Evolutionary conservation across 2,113 vertebrate species (phyloP).

Genomic region (Brachyhypopomus gauderio): DNA sequence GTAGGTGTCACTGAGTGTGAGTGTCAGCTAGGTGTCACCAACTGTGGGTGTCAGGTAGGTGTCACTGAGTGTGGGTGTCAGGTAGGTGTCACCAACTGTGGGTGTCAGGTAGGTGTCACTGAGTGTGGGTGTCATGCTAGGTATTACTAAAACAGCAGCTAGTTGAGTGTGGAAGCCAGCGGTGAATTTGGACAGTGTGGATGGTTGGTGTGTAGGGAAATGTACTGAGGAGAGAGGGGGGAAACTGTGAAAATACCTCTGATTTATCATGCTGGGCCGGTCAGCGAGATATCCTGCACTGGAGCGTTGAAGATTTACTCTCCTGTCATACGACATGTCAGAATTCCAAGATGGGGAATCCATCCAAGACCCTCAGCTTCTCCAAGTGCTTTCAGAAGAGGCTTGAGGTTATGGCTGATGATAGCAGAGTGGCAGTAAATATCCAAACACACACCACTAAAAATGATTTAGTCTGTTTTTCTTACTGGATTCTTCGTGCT

Average conservation of each 20-base stretch:
- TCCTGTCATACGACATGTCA: constrained; percentile 39
- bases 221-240: constrained; percentile 38
- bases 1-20: too few species aligned
- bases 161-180: background rate
- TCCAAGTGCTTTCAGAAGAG: constrained; percentile 48
- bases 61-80: too few species aligned
- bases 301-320: constrained; percentile 50
- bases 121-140: too few species aligned
- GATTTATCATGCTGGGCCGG: constrained; percentile 56
- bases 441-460: constrained; percentile 48
- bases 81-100: too few species aligned
- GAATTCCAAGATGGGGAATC: constrained; percentile 28
- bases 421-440: constrained; percentile 54
- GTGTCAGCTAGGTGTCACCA: too few species aligned
- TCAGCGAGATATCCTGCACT: constrained; percentile 17
- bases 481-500: constrained; percentile 1
- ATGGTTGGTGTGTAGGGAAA: background rate
- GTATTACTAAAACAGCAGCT: constrained; percentile 23
- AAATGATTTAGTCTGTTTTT: constrained; percentile 30
- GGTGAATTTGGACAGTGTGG: background rate
- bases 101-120: too few species aligned
- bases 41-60: too few species aligned
- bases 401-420: constrained; percentile 55
- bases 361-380: constrained; percentile 46
- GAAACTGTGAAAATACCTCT: constrained; percentile 53